These are phyloP conservation scores for Trachymyrmex cornetzi DNA, from an alignment of 1,140 invertebrate genomes.

Conservation along the genomic window DNA sequence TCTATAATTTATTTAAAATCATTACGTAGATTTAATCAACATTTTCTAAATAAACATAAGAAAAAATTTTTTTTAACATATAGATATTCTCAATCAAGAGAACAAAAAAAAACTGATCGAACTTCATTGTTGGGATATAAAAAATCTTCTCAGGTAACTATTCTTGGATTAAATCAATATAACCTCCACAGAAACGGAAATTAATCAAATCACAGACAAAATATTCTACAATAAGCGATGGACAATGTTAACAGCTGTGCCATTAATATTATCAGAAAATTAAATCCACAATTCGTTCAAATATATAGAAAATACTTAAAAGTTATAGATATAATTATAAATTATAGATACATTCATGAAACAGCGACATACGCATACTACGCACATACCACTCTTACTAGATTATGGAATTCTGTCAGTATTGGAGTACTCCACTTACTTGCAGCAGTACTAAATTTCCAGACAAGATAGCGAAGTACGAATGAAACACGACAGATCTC, in stretches of 20 bases:
- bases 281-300: background rate
- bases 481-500: background rate
- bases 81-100: too few relatives aligned
- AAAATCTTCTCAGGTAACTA: too few relatives aligned
- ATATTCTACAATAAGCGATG: background rate
- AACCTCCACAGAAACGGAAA: background rate
- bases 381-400: background rate
- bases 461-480: background rate
- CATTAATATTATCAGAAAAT: background rate
- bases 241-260: background rate
- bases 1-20: too few relatives aligned
- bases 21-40: too few relatives aligned
- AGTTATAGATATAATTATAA: background rate
- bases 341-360: too few relatives aligned
- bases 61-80: too few relatives aligned
- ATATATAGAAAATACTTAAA: background rate
- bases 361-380: background rate
- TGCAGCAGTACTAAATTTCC: constrained; percentile 7
- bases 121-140: too few relatives aligned
- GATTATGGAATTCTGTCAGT: background rate
- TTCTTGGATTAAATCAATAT: constrained; percentile 10
- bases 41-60: too few relatives aligned
- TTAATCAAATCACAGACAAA: background rate
- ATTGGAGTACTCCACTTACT: constrained; percentile 11
- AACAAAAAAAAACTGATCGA: too few relatives aligned